phyloP scores from a whole-genome alignment of 2,888 invertebrate species.

The Eutolmus rufibarbis region DNA sequence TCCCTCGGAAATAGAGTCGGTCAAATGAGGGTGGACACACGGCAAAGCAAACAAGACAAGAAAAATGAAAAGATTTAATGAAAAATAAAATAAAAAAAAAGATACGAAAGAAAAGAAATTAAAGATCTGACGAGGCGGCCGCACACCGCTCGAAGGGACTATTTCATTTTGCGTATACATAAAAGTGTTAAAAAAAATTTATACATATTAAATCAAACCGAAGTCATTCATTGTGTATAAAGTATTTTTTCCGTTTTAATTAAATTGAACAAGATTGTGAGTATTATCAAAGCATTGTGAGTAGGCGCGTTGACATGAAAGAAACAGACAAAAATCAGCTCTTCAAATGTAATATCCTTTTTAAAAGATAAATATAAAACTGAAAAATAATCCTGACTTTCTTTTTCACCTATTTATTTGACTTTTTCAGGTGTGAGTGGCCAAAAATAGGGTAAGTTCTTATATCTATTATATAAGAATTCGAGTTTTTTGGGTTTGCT shows the following conservation, averaged over 20 bases:
- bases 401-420: neutral
- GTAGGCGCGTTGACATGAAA: slow-evolving; percentile 16
- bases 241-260: slow-evolving; percentile 30
- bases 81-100: neutral
- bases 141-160: neutral
- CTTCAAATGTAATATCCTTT: slow-evolving; percentile 39
- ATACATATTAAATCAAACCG: slow-evolving; percentile 24
- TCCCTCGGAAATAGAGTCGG: neutral
- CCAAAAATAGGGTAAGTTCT: no score
- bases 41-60: neutral
- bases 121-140: neutral
- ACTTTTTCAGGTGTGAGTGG: neutral
- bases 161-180: slow-evolving; percentile 22
- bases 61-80: neutral
- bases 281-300: neutral
- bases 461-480: no score
- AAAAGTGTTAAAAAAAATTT: neutral
- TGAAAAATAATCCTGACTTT: neutral
- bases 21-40: neutral
- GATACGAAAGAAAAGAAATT: neutral
- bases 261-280: neutral
- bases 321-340: slow-evolving; percentile 5
- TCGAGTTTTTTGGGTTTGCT: no score
- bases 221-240: slow-evolving; percentile 28
- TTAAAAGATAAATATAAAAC: slow-evolving; percentile 38